These are phyloP conservation scores for Aurelia aurita complex sp. Pacific DNA, from an alignment of 30 jellyfish, hydroid and myxozoan genomes.

Conservation along the genomic window DNA sequence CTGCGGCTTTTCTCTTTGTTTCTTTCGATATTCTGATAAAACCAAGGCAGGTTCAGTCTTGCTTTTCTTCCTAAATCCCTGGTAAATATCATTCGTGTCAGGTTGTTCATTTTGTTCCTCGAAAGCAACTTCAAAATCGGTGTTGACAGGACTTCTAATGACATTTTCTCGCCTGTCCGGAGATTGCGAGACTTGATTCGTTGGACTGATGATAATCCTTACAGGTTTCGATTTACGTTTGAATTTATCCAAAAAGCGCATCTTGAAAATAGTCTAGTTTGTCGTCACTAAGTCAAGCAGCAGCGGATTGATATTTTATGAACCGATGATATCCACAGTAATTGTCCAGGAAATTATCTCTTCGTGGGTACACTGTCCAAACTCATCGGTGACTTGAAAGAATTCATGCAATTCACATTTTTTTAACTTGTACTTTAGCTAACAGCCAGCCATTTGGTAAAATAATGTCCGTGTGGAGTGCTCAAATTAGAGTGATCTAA, in stretches of 20 bases:
- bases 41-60: constrained; percentile 54
- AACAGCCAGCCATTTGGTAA: too few species aligned
- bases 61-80: constrained; percentile 16
- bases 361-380: too few species aligned
- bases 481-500: too few species aligned
- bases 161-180: background rate
- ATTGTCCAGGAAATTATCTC: too few species aligned
- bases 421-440: too few species aligned
- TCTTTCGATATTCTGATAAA: constrained; percentile 30
- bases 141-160: background rate
- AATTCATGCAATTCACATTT: too few species aligned
- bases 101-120: background rate
- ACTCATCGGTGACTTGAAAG: too few species aligned
- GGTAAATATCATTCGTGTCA: background rate
- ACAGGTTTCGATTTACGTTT: constrained; percentile 17
- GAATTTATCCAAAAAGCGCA: constrained; percentile 2
- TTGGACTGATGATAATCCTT: constrained; percentile 6
- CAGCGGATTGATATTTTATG: too few species aligned
- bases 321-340: too few species aligned
- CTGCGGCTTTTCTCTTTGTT: background rate
- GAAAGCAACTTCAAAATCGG: background rate
- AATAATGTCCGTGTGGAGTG: too few species aligned
- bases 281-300: too few species aligned
- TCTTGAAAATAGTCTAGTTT: too few species aligned
- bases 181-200: background rate